Evolutionary conservation across 2,888 invertebrate species (phyloP).

Genomic region (Orthosia cruda): DNA sequence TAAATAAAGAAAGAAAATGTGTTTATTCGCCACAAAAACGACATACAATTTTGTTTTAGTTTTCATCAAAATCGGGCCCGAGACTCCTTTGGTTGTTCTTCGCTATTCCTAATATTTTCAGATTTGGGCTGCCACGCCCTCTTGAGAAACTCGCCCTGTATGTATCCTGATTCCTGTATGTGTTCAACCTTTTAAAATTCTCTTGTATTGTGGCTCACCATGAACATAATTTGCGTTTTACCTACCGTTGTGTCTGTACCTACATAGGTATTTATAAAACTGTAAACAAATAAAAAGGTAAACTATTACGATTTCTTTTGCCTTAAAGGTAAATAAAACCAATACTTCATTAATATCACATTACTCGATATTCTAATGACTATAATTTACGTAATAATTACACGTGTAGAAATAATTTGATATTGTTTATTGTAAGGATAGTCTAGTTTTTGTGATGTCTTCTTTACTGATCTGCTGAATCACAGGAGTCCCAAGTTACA

Average conservation of each 20-base stretch:
- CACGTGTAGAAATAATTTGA: constrained; percentile 36
- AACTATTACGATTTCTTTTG: constrained; percentile 23
- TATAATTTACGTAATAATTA: constrained; percentile 15
- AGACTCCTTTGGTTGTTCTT: no score
- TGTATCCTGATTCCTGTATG: no score
- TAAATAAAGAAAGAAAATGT: no score
- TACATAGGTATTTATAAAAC: background rate
- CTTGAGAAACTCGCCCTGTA: no score
- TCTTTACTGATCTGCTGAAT: background rate
- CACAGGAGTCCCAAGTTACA: background rate
- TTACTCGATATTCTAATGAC: constrained; percentile 5
- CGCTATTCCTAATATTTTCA: no score
- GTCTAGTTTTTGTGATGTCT: background rate
- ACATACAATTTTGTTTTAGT: no score
- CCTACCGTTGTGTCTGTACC: constrained; percentile 5
- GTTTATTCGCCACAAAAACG: no score
- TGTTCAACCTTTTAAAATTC: constrained; percentile 26
- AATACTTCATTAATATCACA: constrained; percentile 33
- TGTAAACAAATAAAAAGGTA: constrained; percentile 7
- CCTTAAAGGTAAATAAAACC: constrained; percentile 38
- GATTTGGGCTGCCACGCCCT: no score
- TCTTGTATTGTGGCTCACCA: background rate
- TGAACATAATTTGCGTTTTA: constrained; percentile 14
- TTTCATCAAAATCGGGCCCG: no score
- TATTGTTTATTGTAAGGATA: background rate